A percentile compares a stretch with the other conserved stretches of the same genome.
phyloP scores from a whole-genome alignment of 2,797 vertebrate species.

The Sebastes nivosus region DNA sequence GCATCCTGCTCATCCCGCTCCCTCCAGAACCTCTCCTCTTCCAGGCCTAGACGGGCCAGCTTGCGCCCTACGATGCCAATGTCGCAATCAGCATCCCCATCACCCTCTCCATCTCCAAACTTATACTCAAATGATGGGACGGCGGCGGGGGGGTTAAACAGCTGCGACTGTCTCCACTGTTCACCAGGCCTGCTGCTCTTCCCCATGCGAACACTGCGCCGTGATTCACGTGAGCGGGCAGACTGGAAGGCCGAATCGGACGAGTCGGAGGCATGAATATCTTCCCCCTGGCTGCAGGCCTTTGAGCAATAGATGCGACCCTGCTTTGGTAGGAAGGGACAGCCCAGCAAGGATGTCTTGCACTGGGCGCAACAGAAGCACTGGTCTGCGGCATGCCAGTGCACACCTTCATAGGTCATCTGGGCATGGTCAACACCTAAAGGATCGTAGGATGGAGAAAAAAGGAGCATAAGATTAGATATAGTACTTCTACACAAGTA shows the following conservation, averaged over 20 bases:
- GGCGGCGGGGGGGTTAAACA: conserved; percentile 70
- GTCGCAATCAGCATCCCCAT: conserved; percentile 52
- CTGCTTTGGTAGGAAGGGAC: conserved; percentile 95
- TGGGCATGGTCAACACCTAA: conserved; percentile 96
- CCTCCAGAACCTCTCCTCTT: conserved; percentile 90
- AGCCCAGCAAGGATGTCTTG: conserved; percentile 92
- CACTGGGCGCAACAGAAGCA: conserved; percentile 97
- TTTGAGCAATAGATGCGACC: conserved; percentile 97
- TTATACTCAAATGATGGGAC: conserved; percentile 48
- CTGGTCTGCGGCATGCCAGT: conserved; percentile 95
- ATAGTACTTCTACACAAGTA: background rate
- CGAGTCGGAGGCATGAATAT: conserved; percentile 92
- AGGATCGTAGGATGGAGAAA: background rate
- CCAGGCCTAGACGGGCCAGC: conserved; percentile 85
- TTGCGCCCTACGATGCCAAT: conserved; percentile 90
- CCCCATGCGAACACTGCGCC: conserved; percentile 91
- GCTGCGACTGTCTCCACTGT: conserved; percentile 91
- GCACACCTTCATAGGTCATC: conserved; percentile 97
- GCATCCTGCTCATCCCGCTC: conserved; percentile 82
- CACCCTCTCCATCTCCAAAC: conserved; percentile 45
- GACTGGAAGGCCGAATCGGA: conserved; percentile 97
- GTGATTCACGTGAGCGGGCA: conserved; percentile 92
- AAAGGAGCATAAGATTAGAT: background rate
- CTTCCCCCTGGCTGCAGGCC: conserved; percentile 94
- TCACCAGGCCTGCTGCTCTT: conserved; percentile 92